Evolutionary conservation across 2,113 vertebrate genomes (phyloP), one percentile per base, ranked within the genome.

Genomic region (Potamarius usumacintae): DNA sequence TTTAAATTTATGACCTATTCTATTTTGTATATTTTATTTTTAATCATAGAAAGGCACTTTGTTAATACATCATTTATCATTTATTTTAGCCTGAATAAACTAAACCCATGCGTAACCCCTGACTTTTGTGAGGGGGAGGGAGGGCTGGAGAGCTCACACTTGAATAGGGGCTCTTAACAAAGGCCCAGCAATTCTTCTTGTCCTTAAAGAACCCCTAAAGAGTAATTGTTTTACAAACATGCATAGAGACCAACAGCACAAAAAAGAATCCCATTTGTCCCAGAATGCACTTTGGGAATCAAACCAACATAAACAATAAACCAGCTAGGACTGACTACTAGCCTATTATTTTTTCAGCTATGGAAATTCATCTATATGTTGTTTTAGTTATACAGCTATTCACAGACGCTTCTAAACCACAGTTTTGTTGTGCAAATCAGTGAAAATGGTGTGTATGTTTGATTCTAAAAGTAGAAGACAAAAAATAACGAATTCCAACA

Each of bases 181-280:
- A 82, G 82, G 14, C 25, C 10, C 48, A 83, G 52, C 18, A n/a
- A n/a, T 83, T 52, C 22, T 42, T 67, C 27, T 11, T 65, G 80
- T 79, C 18, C 7, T 77, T 25, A 88, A 90, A 92, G 87, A 90
- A 86, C 76, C 63, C 87, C 72, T 81, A 11, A 88, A 79, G 85
- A 86, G 60, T 20, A 86, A 67, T 77, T 87, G 69, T 60, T 88
- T 48, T 62, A 57, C 87, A 88, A 58, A 74, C 52, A 82, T 87
- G 48, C 55, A 80, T 11, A 42, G 72, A 55, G 84, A 42, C 42
- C 42, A 42, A 42, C 42, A 42, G 42, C 4, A 42, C 3, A 42
- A 42, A 42, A 42, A 42, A 42, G 3, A 3, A 42, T 42, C 42
- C 42, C 42, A 4, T 42, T 42, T 42, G 42, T 25, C 10, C 30